phyloP scores from a whole-genome alignment of 2,113 vertebrate genomes.

The Trinectes maculatus region DNA sequence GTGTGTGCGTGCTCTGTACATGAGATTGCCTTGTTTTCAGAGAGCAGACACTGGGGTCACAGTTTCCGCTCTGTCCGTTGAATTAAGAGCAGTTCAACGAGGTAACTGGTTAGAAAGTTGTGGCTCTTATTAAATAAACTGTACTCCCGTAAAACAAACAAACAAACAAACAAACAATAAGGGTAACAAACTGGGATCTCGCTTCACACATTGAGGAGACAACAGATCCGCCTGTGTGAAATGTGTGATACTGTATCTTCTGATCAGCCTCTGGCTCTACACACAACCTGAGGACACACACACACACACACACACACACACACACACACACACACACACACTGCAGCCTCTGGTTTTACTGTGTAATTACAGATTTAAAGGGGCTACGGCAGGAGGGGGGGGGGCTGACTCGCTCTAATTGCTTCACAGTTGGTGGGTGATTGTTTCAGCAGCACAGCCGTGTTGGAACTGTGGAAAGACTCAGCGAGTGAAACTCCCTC shows the following conservation, averaged over 20 bases:
- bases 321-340: too few species aligned
- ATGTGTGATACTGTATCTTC: constrained; percentile 1
- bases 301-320: too few species aligned
- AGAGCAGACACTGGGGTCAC: constrained; percentile 40
- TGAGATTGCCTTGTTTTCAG: constrained; percentile 19
- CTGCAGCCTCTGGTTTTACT: constrained; percentile 67
- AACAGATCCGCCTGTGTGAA: neutral
- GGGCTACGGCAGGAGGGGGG: constrained; percentile 14
- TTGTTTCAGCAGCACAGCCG: constrained; percentile 28
- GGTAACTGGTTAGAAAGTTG: constrained; percentile 51
- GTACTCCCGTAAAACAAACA: constrained; percentile 26
- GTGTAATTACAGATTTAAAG: constrained; percentile 59
- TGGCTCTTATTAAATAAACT: constrained; percentile 13
- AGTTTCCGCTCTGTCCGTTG: constrained; percentile 60
- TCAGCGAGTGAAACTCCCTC: constrained; percentile 30
- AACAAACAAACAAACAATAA: constrained; percentile 36
- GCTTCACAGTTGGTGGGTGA: constrained; percentile 31
- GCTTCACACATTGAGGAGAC: constrained; percentile 10
- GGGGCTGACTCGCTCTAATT: constrained; percentile 12
- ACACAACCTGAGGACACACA: constrained; percentile 42
- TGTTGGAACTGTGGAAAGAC: constrained; percentile 59
- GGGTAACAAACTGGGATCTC: constrained; percentile 14
- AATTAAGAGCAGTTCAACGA: constrained; percentile 29
- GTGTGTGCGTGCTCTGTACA: too few species aligned
- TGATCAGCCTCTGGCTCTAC: constrained; percentile 19